Evolutionary conservation across 2,888 invertebrate species (phyloP), one percentile per base, ranked within the genome.

Genomic region (Pristionchus maxplancki): DNA sequence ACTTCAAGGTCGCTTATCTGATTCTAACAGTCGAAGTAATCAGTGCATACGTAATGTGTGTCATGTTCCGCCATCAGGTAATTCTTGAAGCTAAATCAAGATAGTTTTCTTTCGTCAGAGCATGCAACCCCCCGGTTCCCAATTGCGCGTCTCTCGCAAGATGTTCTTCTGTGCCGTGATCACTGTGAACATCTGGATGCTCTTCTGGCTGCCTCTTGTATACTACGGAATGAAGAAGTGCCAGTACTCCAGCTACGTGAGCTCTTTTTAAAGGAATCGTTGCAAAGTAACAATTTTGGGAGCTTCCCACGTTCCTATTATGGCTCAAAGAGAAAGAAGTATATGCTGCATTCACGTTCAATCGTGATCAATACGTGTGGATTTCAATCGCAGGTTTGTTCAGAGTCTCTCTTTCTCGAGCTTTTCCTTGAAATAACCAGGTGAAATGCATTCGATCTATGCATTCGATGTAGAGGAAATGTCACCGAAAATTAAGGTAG

Each of bases 161-260:
- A 83, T 53, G 82, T 83, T 83, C 53, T 83, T 83, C 82, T 50
- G 53, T 53, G 82, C 82, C 4, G 82, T 83, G 4, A 83, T 83
- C 50, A 53, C 82, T 24, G 28, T 83, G 9, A 83, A 83, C 24
- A 50, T 83, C 31, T 83, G 82, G 82, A 83, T 83, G 82, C 82
- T 83, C 2, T 83, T 83, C 37, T 83, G 82, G 82, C 82, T 83
- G 24, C 82, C 82, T 15, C 53, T 83, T 9, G 82, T 83, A 31
- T 53, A 83, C 37, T 83, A 83, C 31, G 82, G 82, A 50, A 53
- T 83, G 82, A 83, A 15, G 34, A 83, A 37, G 34, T 24, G 82
- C 34, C 50, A 50, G 53, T 83, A 83, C 78, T n/a, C 40, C 0
- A 78, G 1, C 78, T n/a, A n/a, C 20, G 78, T 44, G 24, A 74